phyloP scores from a whole-genome alignment of 2,888 invertebrate genomes.

The Caenorhabditis sp. region DNA sequence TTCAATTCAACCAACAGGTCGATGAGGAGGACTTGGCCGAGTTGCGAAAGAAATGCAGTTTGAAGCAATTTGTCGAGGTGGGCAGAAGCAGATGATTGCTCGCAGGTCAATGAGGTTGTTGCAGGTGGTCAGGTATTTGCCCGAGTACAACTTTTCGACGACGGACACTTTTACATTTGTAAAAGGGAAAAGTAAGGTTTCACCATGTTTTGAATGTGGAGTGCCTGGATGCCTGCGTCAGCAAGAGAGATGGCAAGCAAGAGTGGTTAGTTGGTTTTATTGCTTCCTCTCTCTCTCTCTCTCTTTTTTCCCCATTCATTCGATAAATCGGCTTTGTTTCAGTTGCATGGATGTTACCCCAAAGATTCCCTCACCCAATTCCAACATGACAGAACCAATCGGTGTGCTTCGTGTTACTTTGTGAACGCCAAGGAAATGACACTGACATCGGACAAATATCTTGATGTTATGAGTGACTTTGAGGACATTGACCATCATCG shows the following conservation, averaged over 20 bases:
- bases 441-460: neutral
- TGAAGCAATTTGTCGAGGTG: conserved; percentile 10
- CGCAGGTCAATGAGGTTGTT: too few relatives aligned
- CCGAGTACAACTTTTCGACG: conserved; percentile 29
- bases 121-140: conserved; percentile 25
- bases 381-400: conserved; percentile 12
- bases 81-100: neutral
- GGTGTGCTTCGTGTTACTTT: conserved; percentile 9
- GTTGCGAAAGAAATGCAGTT: neutral
- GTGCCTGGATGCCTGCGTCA: conserved; percentile 15
- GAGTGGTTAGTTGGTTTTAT: conserved; percentile 24
- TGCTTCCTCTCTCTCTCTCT: neutral
- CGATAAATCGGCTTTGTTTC: conserved; percentile 4
- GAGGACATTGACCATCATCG: conserved; percentile 3
- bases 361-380: neutral
- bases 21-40: neutral
- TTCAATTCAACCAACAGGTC: conserved; percentile 30
- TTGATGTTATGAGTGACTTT: neutral
- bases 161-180: conserved; percentile 5
- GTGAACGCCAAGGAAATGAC: neutral
- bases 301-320: neutral
- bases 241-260: conserved; percentile 35
- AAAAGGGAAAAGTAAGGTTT: neutral
- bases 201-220: conserved; percentile 21
- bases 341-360: conserved; percentile 33